Percentiles rank a stretch among this genome's conserved stretches.
These are phyloP conservation scores for Drosophila greeni DNA, from an alignment of 2,888 invertebrate genomes.

Conservation along the genomic window DNA sequence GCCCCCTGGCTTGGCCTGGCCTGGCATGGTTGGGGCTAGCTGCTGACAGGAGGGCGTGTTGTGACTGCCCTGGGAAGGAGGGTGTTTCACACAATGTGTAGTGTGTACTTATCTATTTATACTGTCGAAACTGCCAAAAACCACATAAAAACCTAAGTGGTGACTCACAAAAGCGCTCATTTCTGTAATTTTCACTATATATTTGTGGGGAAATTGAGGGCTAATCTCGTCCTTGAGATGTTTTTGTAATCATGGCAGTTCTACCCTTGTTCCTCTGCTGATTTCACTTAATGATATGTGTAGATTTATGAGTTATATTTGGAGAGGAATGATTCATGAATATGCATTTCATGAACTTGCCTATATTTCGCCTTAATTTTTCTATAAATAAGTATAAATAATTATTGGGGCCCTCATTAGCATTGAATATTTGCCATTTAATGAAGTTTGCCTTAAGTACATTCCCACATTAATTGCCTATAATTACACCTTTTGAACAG, in stretches of 20 bases:
- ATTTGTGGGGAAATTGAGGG: constrained; percentile 3
- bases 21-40: background rate
- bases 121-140: constrained; percentile 30
- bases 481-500: constrained; percentile 19
- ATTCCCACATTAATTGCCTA: background rate
- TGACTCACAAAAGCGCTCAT: constrained; percentile 28
- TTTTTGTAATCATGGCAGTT: background rate
- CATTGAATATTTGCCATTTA: constrained; percentile 2
- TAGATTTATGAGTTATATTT: background rate
- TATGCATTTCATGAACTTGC: background rate
- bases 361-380: background rate
- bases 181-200: constrained; percentile 23
- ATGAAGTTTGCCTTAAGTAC: background rate
- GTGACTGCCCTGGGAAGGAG: constrained; percentile 24
- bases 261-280: background rate
- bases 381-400: background rate
- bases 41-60: constrained; percentile 45
- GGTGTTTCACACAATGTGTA: constrained; percentile 29
- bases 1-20: background rate
- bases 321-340: background rate
- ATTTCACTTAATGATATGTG: background rate
- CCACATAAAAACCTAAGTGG: constrained; percentile 15
- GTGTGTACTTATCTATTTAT: constrained; percentile 45
- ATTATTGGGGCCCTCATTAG: background rate
- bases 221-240: background rate